Evolutionary conservation across 2,888 invertebrate genomes (phyloP), one percentile per base, ranked within the genome.

Genomic region (Machimus rusticus): DNA sequence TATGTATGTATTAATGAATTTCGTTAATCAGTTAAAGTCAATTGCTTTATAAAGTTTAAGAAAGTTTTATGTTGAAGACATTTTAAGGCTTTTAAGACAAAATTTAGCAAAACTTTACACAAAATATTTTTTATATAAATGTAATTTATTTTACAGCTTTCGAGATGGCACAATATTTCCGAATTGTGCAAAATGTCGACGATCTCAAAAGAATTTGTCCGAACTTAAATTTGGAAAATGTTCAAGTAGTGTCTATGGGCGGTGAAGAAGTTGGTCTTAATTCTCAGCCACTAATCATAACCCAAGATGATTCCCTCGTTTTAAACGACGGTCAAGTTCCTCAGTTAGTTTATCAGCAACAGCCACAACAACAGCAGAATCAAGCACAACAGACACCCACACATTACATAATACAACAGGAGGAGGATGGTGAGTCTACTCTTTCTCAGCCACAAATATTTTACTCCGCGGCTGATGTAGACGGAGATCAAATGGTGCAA

Each of bases 161-260:
- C 43, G 37, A 39, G 19, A 96, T 96, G 96, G 95, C 95, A 92
- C 95, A 95, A 92, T 95, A 94, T 93, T 95, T 94, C 92, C 95
- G 95, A 90, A 94, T 95, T 91, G 94, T 95, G 91, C 94, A 94
- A 91, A 94, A 94, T 93, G 93, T 94, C 89, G 95, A 95, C 90
- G 95, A 95, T 90, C 91, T 95, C 89, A 95, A 95, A 92, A 94
- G 95, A 91, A 94, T 94, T 91, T 95, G 94, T 91, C 94, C 95
- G 89, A 95, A 95, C 91, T 91, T 94, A 90, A 93, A 94, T 91
- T 93, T 94, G 90, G 94, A 94, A 37, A 90, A 89, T 81, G 90
- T 93, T 86, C 93, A 93, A 89, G 91, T 92, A 2, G 91, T 93
- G 51, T 91, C 92, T 89, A 91, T 92, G 76, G 91, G 91, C 31